Base-by-base conservation (phyloP, 2,888 invertebrate species). In the Melanostoma mellinum region DNA sequence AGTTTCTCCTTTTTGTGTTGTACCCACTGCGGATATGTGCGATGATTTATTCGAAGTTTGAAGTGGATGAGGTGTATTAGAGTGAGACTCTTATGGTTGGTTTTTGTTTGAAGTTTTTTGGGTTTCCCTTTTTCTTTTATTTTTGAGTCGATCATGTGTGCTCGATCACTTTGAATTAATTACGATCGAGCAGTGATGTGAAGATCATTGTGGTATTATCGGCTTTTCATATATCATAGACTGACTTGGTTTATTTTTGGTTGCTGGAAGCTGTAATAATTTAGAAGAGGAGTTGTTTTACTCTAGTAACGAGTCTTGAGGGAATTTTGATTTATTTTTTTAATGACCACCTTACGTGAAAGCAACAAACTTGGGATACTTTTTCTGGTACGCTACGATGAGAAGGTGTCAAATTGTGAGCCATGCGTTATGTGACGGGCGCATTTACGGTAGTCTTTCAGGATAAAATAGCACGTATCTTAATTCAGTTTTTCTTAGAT, bases 1-100 rank as follows among this genome's bases (percentile, higher is more conserved):
- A 36, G 63, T 60, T 52, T 68, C 52, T 58, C 55, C 63, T 56
- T 33, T 30, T 40, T 6, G 42, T 72, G 71, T 71, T 76, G 36
- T 61, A 52, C 52, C 58, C 46, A 55, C 61, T 44, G 58, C 46
- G 35, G 9, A 61, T 73, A 56, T 56, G 33, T 38, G 55, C 10
- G 46, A 84, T 84, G 84, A 84, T 84, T 84, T 84, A 84, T 84
- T 75, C 67, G 60, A 44, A 53, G 56, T 9, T 53, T 42, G 44
- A 56, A 77, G 82, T 82, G 73, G 68, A 73, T 82, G 82, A 84
- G 84, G 84, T 84, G 84, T 84, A 73, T 79, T 71, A 67, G 77
- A 60, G 63, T 65, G 56, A 84, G 46, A 58, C 52, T 10, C 35
- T 32, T 20, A 1, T 20, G 3, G 38, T 50, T 40, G 44, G n/a